phyloP scores from a whole-genome alignment of 2,113 vertebrate genomes.

The Brachionichthys hirsutus region DNA sequence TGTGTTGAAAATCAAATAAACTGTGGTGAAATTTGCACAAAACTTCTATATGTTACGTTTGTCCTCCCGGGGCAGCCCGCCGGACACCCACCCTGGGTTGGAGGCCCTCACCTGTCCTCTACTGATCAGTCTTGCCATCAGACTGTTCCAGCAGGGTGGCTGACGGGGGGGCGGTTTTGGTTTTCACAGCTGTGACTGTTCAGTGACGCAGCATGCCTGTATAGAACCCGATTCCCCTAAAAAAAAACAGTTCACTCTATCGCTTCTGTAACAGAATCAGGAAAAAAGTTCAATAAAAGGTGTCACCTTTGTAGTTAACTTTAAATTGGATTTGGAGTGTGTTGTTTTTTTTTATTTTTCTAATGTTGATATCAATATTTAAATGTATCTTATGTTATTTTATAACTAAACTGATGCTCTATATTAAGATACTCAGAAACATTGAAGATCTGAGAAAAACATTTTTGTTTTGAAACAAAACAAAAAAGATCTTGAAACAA shows the following conservation, averaged over 20 bases:
- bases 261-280: conserved; percentile 76
- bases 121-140: conserved; percentile 67
- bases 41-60: conserved; percentile 62
- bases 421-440: no score
- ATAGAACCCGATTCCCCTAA: conserved; percentile 68
- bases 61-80: conserved; percentile 57
- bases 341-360: conserved; percentile 5
- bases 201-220: conserved; percentile 79
- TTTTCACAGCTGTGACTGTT: conserved; percentile 78
- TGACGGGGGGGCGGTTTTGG: conserved; percentile 63
- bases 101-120: conserved; percentile 66
- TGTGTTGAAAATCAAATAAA: conserved; percentile 70
- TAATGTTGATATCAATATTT: no score
- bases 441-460: no score
- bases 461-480: no score
- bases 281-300: conserved; percentile 78
- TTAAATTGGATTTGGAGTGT: conserved; percentile 41
- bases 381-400: no score
- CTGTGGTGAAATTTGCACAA: conserved; percentile 75
- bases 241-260: conserved; percentile 57
- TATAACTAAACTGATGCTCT: no score
- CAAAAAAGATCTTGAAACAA: no score
- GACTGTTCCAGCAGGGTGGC: conserved; percentile 60
- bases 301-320: conserved; percentile 79
- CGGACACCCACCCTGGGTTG: conserved; percentile 52